A percentile compares a stretch with the other conserved stretches of the same genome.
phyloP scores from a whole-genome alignment of 1,140 invertebrate genomes.

The Neocloeon triangulifer region DNA sequence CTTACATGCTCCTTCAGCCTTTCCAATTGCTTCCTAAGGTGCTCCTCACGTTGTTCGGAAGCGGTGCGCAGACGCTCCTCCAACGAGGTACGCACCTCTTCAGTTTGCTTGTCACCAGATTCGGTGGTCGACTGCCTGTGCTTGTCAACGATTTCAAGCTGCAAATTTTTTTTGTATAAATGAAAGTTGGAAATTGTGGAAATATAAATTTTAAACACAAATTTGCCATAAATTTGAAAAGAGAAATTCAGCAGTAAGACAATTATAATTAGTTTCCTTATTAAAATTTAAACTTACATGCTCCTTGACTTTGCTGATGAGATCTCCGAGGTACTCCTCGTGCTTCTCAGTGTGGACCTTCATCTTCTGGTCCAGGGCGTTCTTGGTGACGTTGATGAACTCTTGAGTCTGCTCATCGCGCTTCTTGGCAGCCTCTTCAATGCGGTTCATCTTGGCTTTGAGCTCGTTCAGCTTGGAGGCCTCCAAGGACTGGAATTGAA shows the following conservation, averaged over 20 bases:
- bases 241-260: not conserved
- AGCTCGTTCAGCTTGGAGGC: conserved; percentile 60
- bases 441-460: conserved; percentile 56
- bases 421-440: conserved; percentile 74
- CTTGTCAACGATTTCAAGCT: conserved; percentile 63
- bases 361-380: conserved; percentile 75
- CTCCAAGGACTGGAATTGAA: conserved; percentile 46
- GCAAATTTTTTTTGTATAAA: conserved; percentile 17
- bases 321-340: conserved; percentile 64
- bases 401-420: conserved; percentile 62
- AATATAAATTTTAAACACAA: not conserved
- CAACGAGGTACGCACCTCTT: conserved; percentile 56
- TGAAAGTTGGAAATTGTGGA: not conserved
- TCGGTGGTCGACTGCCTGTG: conserved; percentile 48
- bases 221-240: not conserved
- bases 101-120: conserved; percentile 66
- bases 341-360: conserved; percentile 67
- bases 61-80: conserved; percentile 66
- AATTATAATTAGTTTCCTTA: not conserved
- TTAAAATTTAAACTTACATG: conserved; percentile 21
- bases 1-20: conserved; percentile 74
- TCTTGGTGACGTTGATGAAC: conserved; percentile 63
- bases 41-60: conserved; percentile 60
- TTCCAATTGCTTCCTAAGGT: conserved; percentile 68
- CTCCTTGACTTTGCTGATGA: conserved; percentile 70